A percentile compares a stretch with the other conserved stretches of the same genome.
Evolutionary conservation across 2,888 invertebrate genomes (phyloP).

Genomic region (Hybos culiciformis): DNA sequence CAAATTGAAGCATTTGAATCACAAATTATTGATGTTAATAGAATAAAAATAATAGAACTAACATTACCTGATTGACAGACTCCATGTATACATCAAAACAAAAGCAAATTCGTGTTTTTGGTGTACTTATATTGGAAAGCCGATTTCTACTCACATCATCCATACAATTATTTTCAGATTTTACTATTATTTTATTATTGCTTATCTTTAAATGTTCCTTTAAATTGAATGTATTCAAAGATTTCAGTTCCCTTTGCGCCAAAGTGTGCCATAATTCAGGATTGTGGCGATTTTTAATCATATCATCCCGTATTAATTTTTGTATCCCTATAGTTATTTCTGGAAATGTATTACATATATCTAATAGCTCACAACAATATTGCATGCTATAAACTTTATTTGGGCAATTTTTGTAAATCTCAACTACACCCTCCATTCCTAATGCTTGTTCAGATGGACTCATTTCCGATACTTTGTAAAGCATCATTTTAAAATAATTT

Average conservation of each 20-base stretch:
- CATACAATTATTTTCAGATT: too few species aligned
- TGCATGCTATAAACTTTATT: constrained; percentile 42
- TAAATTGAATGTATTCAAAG: too few species aligned
- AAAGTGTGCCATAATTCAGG: constrained; percentile 47
- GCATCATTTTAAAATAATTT: constrained; percentile 47
- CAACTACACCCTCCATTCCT: constrained; percentile 41
- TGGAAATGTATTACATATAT: constrained; percentile 42
- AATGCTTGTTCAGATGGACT: constrained; percentile 21
- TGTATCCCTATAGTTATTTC: constrained; percentile 47
- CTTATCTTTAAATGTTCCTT: too few species aligned
- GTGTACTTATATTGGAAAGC: too few species aligned
- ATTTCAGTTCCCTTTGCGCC: constrained; percentile 45
- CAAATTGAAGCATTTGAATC: neutral
- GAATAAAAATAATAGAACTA: too few species aligned
- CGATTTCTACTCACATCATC: too few species aligned
- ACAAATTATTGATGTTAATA: neutral
- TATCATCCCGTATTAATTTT: constrained; percentile 38
- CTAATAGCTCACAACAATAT: constrained; percentile 46
- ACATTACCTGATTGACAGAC: constrained; percentile 33
- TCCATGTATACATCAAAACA: constrained; percentile 39
- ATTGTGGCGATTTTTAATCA: constrained; percentile 38
- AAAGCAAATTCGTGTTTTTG: constrained; percentile 35
- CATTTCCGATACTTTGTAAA: constrained; percentile 22
- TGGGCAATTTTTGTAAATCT: constrained; percentile 47
- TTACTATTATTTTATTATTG: too few species aligned